Conservation (phyloP, 2,888 invertebrate species). For the Drosophila quinaria region DNA sequence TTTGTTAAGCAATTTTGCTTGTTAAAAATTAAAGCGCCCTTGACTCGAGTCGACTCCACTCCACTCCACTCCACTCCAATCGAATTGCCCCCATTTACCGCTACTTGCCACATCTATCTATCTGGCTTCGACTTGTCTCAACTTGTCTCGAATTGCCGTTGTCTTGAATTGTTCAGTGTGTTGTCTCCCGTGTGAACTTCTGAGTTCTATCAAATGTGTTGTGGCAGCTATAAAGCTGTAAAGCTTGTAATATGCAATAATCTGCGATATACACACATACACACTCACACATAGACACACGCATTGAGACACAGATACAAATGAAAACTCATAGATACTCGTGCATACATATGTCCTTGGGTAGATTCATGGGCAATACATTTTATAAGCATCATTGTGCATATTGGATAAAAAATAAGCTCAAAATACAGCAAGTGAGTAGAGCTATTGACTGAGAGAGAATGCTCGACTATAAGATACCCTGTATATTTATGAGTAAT, state of each 20-base stretch:
- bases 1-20: conserved; percentile 74
- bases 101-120: background rate
- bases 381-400: conserved; percentile 79
- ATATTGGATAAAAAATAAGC: conserved; percentile 81
- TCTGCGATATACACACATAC: conserved; percentile 46
- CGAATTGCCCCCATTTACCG: background rate
- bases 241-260: conserved; percentile 80
- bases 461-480: background rate
- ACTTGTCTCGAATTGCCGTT: conserved; percentile 10
- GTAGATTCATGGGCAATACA: conserved; percentile 77
- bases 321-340: conserved; percentile 28
- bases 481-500: conserved; percentile 69
- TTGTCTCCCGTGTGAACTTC: conserved; percentile 23
- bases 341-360: conserved; percentile 44
- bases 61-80: background rate
- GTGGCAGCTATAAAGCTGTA: conserved; percentile 36
- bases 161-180: conserved; percentile 16
- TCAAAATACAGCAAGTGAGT: conserved; percentile 58
- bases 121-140: background rate
- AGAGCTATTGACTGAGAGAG: background rate
- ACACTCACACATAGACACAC: background rate
- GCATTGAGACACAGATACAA: background rate
- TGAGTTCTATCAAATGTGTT: conserved; percentile 15
- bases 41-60: conserved; percentile 14
- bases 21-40: conserved; percentile 72